Evolutionary conservation across 2,113 vertebrate species (phyloP).

Genomic region (Nothoprocta perdicaria): DNA sequence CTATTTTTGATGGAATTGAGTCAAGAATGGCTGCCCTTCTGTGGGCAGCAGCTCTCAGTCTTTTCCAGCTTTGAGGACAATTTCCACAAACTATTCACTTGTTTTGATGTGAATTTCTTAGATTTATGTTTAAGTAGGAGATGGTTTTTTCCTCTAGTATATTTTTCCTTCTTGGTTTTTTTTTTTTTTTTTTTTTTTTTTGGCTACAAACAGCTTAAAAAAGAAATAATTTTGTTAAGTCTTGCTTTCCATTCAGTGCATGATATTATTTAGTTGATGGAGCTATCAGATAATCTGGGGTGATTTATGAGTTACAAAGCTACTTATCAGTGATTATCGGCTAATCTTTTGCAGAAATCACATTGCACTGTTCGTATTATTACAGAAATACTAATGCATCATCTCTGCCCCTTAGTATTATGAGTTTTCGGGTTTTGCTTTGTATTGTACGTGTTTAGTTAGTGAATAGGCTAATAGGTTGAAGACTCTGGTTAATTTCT

Average conservation of each 20-base stretch:
- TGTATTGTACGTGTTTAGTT: accelerated
- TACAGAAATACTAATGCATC: background rate
- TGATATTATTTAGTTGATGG: background rate
- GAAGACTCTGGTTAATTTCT: background rate
- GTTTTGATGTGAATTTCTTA: background rate
- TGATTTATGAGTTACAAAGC: background rate
- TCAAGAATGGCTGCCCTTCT: background rate
- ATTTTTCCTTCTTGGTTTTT: too few species aligned
- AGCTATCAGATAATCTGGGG: background rate
- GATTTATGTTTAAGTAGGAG: background rate
- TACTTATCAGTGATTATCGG: background rate
- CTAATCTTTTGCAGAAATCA: background rate
- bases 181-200: background rate
- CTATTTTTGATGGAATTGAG: background rate
- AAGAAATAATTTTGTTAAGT: background rate
- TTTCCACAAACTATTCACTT: background rate
- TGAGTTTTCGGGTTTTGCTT: background rate
- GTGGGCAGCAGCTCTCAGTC: background rate
- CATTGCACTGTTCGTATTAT: background rate
- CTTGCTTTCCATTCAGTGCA: background rate
- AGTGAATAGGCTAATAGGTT: background rate
- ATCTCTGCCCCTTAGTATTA: background rate
- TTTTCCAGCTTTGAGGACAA: background rate
- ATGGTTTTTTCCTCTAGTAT: background rate
- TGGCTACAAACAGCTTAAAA: background rate